Percentiles rank a stretch among this genome's conserved stretches.
Conservation (phyloP, 2,113 vertebrate species). For the Xyliphius kryptos region DNA sequence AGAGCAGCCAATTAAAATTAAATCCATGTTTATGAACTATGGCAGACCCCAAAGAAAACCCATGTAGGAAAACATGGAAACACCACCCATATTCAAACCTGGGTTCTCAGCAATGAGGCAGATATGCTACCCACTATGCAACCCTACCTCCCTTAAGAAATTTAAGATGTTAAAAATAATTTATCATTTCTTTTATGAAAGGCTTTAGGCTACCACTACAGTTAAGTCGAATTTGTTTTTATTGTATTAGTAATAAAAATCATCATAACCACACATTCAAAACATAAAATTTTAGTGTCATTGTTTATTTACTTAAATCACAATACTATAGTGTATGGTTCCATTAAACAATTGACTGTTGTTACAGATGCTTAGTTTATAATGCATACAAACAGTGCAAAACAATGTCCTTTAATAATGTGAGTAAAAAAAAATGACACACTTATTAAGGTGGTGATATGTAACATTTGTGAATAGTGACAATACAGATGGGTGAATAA, state of each 20-base stretch:
- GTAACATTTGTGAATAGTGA: slow-evolving; percentile 5
- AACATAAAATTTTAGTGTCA: too few species aligned
- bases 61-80: too few species aligned
- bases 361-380: background rate
- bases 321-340: too few species aligned
- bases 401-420: background rate
- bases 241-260: too few species aligned
- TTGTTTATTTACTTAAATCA: too few species aligned
- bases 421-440: background rate
- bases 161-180: slow-evolving; percentile 2
- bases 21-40: too few species aligned
- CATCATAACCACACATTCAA: too few species aligned
- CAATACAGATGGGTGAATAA: slow-evolving; percentile 5
- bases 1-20: too few species aligned
- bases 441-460: background rate
- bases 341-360: too few species aligned
- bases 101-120: background rate
- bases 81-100: too few species aligned
- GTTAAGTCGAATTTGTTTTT: background rate
- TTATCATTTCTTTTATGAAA: too few species aligned
- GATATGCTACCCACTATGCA: background rate
- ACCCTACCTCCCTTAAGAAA: background rate
- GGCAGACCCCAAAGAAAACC: too few species aligned
- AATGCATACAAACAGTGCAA: background rate
- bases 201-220: background rate